phyloP scores from a whole-genome alignment of 2,113 vertebrate species.

The Lepus timidus region DNA sequence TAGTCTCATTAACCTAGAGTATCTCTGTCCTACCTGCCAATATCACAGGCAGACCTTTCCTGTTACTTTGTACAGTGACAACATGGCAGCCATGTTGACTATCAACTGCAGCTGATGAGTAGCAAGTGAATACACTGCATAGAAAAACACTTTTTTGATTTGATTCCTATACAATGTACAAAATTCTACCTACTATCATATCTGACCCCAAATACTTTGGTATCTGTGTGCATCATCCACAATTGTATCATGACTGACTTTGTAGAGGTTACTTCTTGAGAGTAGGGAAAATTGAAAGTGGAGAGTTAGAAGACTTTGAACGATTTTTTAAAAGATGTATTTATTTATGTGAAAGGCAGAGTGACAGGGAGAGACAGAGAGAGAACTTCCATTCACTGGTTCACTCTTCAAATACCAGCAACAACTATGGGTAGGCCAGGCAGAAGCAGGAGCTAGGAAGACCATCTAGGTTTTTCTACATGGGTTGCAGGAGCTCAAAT shows the following conservation, averaged over 20 bases:
- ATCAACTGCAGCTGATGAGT: constrained; percentile 90
- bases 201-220: constrained; percentile 88
- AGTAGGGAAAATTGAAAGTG: not conserved
- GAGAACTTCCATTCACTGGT: no score
- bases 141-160: constrained; percentile 88
- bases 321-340: no score
- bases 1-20: constrained; percentile 89
- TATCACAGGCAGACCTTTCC: constrained; percentile 90
- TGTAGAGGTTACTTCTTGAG: not conserved
- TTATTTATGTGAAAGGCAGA: no score
- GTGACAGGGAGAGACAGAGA: no score
- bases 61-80: constrained; percentile 90
- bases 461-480: no score
- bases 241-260: constrained; percentile 69
- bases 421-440: no score
- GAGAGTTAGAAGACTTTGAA: not conserved
- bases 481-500: no score
- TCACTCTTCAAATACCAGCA: no score
- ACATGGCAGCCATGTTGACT: constrained; percentile 88
- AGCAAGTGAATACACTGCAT: constrained; percentile 89
- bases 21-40: constrained; percentile 88
- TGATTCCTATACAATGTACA: constrained; percentile 89
- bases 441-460: no score
- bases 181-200: constrained; percentile 81
- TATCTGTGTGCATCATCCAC: constrained; percentile 86